Percentiles rank a stretch among this genome's conserved stretches.
Conservation (phyloP, 2,113 vertebrate genomes). For the Entelurus aequoreus region DNA sequence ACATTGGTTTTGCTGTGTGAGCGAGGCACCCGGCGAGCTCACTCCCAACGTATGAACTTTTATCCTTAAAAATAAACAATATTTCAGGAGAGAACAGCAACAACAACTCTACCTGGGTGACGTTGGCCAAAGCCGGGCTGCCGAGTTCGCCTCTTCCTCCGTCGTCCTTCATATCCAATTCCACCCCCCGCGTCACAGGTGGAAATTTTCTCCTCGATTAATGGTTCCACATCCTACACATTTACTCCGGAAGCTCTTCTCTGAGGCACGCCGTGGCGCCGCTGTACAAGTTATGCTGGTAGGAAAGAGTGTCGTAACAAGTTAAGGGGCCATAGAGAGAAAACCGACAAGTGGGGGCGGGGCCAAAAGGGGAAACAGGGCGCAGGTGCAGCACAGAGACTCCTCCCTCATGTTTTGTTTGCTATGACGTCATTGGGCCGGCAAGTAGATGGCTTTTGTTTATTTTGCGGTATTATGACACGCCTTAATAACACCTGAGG, state of each 20-base stretch:
- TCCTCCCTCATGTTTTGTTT: constrained; percentile 8
- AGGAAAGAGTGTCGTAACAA: no score
- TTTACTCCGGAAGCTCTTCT: constrained; percentile 3
- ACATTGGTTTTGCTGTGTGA: neutral
- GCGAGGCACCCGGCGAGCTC: neutral
- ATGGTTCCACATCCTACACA: constrained; percentile 17
- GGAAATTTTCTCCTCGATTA: constrained; percentile 10
- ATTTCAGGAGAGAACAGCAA: neutral
- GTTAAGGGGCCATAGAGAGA: constrained; percentile 27
- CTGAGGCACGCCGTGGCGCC: neutral
- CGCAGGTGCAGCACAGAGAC: constrained; percentile 34
- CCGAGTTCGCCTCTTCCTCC: constrained; percentile 41
- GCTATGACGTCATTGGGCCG: neutral
- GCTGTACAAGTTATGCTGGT: neutral
- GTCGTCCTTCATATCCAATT: constrained; percentile 59
- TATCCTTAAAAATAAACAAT: no score
- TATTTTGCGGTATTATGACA: no score
- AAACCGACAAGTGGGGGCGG: constrained; percentile 30
- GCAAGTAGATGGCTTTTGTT: no score
- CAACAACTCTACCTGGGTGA: constrained; percentile 40
- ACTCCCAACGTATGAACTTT: no score
- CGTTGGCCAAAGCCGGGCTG: constrained; percentile 19
- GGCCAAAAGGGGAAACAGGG: constrained; percentile 12
- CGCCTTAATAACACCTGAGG: no score
- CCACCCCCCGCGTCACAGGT: constrained; percentile 17